Evolutionary conservation across 1,140 invertebrate species (phyloP).

Genomic region (Cyclargus thomasi): DNA sequence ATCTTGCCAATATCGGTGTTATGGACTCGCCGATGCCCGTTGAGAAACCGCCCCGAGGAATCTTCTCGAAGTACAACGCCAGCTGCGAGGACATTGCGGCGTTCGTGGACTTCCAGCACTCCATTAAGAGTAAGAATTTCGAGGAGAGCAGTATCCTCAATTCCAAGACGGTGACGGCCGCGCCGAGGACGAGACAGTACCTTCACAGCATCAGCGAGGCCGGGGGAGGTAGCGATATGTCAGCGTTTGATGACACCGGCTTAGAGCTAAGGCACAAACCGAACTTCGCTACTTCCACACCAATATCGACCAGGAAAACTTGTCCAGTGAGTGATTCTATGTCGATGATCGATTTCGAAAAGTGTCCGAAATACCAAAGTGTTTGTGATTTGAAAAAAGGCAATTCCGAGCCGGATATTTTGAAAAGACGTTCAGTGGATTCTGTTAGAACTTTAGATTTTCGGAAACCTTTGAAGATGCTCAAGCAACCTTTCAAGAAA

Average conservation of each 20-base stretch:
- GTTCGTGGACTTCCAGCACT: slow-evolving; percentile 52
- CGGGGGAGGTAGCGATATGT: slow-evolving; percentile 24
- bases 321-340: slow-evolving; percentile 46
- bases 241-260: slow-evolving; percentile 52
- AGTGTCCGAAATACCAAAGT: slow-evolving; percentile 47
- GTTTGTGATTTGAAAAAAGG: slow-evolving; percentile 56
- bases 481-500: slow-evolving; percentile 60
- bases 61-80: slow-evolving; percentile 55
- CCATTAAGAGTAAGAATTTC: slow-evolving; percentile 56
- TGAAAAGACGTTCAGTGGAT: slow-evolving; percentile 40
- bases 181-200: slow-evolving; percentile 32
- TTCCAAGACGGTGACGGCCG: slow-evolving; percentile 37
- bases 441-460: slow-evolving; percentile 46
- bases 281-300: slow-evolving; percentile 58
- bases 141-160: slow-evolving; percentile 63
- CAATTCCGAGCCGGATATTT: slow-evolving; percentile 57
- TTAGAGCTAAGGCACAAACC: slow-evolving; percentile 40
- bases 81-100: slow-evolving; percentile 64
- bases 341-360: slow-evolving; percentile 51
- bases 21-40: slow-evolving; percentile 47
- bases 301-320: slow-evolving; percentile 55
- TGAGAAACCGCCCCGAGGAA: slow-evolving; percentile 33
- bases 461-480: slow-evolving; percentile 50
- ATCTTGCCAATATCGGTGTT: slow-evolving; percentile 45
- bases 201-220: slow-evolving; percentile 59